Evolutionary conservation across 2,797 vertebrate species (phyloP), one percentile per base, ranked within the genome.

Genomic region (Fistularia tabacaria): DNA sequence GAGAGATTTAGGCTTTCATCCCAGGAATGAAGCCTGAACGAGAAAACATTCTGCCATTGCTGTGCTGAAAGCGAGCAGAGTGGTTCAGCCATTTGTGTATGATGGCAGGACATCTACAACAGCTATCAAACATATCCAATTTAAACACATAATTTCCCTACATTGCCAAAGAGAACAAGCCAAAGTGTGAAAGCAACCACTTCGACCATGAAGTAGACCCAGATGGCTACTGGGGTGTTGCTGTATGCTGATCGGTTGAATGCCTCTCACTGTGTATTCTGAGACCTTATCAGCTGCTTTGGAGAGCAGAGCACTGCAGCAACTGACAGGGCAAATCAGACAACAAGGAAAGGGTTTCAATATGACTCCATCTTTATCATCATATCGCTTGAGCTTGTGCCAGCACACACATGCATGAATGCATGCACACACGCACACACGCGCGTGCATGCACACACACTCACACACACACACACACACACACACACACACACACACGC

Each of bases 311-410:
- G 25, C 62, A 68, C 53, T 14, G 63, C 58, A 10, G 25, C 62
- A 48, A 10, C 65, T 68, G 72, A 76, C 70, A 71, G 76, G 82
- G 83, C 81, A 71, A 85, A 74, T 75, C 66, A 76, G 46, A 59
- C 62, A 4, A 59, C 62, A 4, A 43, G 25, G 25, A 25, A 25
- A 25, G 25, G 25, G 5, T 25, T 25, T 25, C 25, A 25, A 25
- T 25, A 2, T 25, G 25, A 25, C 25, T 25, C 25, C 25, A 25
- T 25, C 25, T 25, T 25, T 25, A 25, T 25, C 2, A 25, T 25
- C 25, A 25, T 25, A 25, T 25, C 25, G 5, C 25, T 25, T 25
- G 25, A 25, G 5, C 25, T 25, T 25, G 25, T 25, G 25, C 25
- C 25, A 25, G 25, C 25, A 5, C 25, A 25, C 25, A 25, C 25